These are phyloP conservation scores for Urocitellus parryii DNA, from an alignment of 2,113 vertebrate species.

Conservation along the genomic window DNA sequence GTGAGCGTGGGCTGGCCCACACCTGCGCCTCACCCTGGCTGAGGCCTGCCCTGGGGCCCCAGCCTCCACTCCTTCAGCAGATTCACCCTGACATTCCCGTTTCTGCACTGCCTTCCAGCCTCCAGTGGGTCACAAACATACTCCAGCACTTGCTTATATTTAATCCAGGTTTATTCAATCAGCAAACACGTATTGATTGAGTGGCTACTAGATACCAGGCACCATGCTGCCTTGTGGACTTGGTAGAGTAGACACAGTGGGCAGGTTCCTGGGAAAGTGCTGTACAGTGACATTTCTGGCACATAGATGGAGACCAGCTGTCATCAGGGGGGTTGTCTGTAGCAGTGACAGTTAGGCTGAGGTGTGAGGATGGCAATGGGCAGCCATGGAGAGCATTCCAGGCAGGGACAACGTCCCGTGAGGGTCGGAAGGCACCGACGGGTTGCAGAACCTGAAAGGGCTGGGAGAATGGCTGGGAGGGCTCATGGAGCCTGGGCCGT, in stretches of 20 bases:
- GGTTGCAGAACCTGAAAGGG: neutral
- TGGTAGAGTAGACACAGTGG: neutral
- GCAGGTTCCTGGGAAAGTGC: slow-evolving; percentile 11
- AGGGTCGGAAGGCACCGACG: neutral
- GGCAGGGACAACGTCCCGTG: fast-evolving
- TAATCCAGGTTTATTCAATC: neutral
- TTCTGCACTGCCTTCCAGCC: neutral
- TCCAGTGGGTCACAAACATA: neutral
- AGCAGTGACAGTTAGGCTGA: neutral
- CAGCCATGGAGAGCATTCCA: neutral
- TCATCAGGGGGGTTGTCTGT: neutral
- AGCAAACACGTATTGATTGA: neutral
- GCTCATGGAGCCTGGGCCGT: fast-evolving
- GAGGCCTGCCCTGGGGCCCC: neutral
- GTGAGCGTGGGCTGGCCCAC: fast-evolving
- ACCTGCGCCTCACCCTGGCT: fast-evolving
- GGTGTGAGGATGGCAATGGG: neutral
- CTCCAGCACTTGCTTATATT: neutral
- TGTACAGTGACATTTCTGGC: neutral
- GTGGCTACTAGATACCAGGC: neutral
- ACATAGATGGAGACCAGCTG: neutral
- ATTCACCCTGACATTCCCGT: neutral
- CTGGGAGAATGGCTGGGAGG: neutral
- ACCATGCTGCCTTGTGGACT: neutral
- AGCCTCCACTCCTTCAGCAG: neutral